phyloP scores from a whole-genome alignment of 1,140 invertebrate genomes.

The Temnothorax longispinosus region DNA sequence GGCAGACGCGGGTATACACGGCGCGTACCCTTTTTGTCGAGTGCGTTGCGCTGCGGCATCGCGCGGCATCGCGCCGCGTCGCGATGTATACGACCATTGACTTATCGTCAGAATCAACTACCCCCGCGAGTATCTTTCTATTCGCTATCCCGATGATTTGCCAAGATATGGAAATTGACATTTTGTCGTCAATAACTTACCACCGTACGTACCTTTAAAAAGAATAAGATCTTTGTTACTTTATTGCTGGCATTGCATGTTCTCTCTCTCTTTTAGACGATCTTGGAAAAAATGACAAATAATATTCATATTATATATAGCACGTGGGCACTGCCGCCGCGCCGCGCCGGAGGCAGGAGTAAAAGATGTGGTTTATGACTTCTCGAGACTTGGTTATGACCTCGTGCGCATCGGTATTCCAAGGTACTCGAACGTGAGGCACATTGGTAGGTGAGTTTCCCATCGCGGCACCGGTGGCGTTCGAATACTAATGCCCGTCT shows the following conservation, averaged over 20 bases:
- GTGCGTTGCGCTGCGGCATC: not conserved
- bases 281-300: conserved; percentile 31
- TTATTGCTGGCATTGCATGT: not conserved
- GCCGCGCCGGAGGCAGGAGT: not conserved
- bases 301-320: conserved; percentile 47
- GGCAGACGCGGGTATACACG: conserved; percentile 34
- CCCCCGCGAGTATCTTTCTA: not conserved
- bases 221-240: not conserved
- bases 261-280: too few relatives aligned
- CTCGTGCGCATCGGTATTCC: conserved; percentile 60
- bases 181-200: not conserved
- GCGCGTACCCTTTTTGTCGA: conserved; percentile 38
- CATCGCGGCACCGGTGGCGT: conserved; percentile 60
- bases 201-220: not conserved
- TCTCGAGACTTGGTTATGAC: conserved; percentile 53
- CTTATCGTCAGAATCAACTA: not conserved
- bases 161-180: not conserved
- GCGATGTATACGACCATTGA: conserved; percentile 3
- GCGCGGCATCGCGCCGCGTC: not conserved
- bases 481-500: conserved; percentile 71
- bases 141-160: not conserved
- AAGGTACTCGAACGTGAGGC: conserved; percentile 64
- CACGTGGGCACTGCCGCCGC: not conserved
- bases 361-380: conserved; percentile 58
- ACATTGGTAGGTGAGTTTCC: conserved; percentile 65